Base-by-base conservation (phyloP, 2,888 invertebrate genomes). In the Rotaria socialis region DNA sequence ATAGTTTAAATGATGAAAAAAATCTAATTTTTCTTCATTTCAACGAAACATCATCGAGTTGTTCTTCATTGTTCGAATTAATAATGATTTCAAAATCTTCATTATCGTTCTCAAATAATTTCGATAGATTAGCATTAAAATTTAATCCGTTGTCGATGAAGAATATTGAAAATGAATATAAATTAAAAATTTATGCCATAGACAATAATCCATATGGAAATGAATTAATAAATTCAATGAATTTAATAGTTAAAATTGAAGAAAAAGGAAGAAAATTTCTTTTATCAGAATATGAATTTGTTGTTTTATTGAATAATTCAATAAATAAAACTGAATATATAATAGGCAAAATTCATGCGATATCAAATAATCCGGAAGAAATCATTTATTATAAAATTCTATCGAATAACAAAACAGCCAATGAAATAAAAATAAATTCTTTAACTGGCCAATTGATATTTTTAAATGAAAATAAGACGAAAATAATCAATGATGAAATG, bases 41-140 rank as follows among this genome's bases (percentile, higher is more conserved):
- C 35, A 47, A 80, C n/a, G 24, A 80, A 80, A n/a, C 47, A 47
- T 80, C 80, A 47, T 11, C 47, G 3, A 47, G 47, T 80, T 80
- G 80, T 80, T 67, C 5, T 35, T 11, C 43, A 80, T n/a, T 80
- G 14, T 80, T 80, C 14, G 24, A 80, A 80, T 47, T 80, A 47
- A 80, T 47, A 5, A 47, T 47, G 0, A 11, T n/a, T 2, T 47
- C 80, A 24, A 47, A 80, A 80, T 47, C 80, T 24, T n/a, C 80
- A 35, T 24, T 24, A 35, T 67, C 35, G 22, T 55, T 16, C 10
- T 67, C 67, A 35, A 10, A 43, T 43, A 80, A 43, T 80, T 80
- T 19, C 16, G 80, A 80, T 80, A 47, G 14, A 80, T 47, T 80
- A 80, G 80, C 80, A 47, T 80, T 80, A 47, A 80, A 80, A 80